phyloP scores from a whole-genome alignment of 1,140 invertebrate species.

The Megalonaias nervosa region DNA sequence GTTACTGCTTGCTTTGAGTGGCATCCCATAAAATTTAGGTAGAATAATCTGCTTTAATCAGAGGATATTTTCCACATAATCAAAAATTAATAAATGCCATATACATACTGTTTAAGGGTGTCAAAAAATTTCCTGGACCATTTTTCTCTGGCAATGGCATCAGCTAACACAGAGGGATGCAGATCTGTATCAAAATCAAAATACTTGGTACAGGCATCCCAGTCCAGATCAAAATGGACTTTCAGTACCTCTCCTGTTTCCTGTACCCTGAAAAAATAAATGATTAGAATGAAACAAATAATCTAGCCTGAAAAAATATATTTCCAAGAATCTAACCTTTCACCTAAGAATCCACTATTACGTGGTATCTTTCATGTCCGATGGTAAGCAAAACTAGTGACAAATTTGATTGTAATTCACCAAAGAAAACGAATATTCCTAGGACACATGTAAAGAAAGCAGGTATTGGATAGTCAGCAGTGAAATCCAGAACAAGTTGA shows the following conservation, averaged over 20 bases:
- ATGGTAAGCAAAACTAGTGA: background rate
- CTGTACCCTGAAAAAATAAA: slow-evolving; percentile 43
- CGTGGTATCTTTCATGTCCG: background rate
- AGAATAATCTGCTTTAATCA: too few relatives aligned
- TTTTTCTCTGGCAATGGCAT: slow-evolving; percentile 77
- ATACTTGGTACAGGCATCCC: slow-evolving; percentile 63
- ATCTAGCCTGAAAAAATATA: background rate
- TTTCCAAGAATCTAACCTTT: background rate
- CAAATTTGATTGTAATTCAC: too few relatives aligned
- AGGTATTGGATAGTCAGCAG: too few relatives aligned
- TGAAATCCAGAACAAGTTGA: too few relatives aligned
- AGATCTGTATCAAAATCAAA: slow-evolving; percentile 82
- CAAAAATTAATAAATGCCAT: slow-evolving; percentile 43
- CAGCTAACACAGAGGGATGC: slow-evolving; percentile 75
- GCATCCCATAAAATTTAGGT: too few relatives aligned
- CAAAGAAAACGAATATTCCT: background rate
- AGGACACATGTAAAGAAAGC: background rate
- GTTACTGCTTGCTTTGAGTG: too few relatives aligned
- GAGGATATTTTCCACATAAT: slow-evolving; percentile 1
- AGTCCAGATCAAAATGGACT: slow-evolving; percentile 67
- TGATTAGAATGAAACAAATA: background rate
- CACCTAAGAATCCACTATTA: background rate
- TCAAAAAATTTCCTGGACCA: slow-evolving; percentile 81
- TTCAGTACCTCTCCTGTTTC: slow-evolving; percentile 47
- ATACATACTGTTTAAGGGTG: slow-evolving; percentile 75